Evolutionary conservation across 2,113 vertebrate genomes (phyloP).

Genomic region (Gnathonemus echidnorhynchus): DNA sequence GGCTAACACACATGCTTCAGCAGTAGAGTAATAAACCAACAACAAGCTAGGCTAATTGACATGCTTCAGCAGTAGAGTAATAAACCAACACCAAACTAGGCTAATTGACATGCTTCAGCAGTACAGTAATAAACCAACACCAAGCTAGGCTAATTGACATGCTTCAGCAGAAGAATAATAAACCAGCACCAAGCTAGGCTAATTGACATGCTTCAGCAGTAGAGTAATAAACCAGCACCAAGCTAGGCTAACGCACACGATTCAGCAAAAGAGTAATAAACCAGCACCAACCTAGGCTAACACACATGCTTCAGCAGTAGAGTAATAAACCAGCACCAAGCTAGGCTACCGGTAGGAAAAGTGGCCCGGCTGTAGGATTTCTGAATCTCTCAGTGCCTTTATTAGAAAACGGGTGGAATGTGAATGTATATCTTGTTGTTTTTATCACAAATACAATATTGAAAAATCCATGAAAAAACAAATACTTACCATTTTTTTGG

Average conservation of each 20-base stretch:
- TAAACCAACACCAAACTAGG: not conserved
- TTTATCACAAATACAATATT: not conserved
- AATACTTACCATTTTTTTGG: not conserved
- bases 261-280: no score
- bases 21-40: no score
- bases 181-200: no score
- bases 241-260: no score
- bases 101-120: not conserved
- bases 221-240: no score
- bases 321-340: not conserved
- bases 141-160: no score
- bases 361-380: not conserved
- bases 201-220: no score
- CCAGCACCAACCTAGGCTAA: no score
- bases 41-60: no score
- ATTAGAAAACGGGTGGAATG: not conserved
- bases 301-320: no score
- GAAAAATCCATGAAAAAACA: not conserved
- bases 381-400: not conserved
- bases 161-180: no score
- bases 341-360: not conserved
- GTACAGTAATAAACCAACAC: accelerated
- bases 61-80: not conserved
- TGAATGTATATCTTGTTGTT: not conserved
- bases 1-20: no score